Conservation (phyloP, 2,797 vertebrate species). For the Crocidura indochinensis region DNA sequence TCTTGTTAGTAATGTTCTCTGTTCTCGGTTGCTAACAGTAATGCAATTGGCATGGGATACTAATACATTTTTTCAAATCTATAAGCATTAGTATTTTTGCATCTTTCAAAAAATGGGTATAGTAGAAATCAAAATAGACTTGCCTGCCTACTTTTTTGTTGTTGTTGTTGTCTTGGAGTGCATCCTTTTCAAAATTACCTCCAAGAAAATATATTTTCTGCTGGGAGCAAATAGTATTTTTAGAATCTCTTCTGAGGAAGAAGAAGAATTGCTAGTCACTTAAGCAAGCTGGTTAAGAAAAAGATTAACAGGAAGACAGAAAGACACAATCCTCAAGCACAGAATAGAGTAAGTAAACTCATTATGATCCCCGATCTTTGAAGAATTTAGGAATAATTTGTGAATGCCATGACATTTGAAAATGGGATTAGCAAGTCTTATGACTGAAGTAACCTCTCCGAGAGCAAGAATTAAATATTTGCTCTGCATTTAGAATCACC, state of each 20-base stretch:
- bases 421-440: slow-evolving; percentile 85
- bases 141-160: slow-evolving; percentile 60
- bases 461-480: slow-evolving; percentile 83
- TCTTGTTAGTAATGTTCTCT: not conserved
- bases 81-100: slow-evolving; percentile 1
- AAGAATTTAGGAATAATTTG: slow-evolving; percentile 82
- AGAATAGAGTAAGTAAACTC: slow-evolving; percentile 70
- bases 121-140: not conserved
- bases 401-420: slow-evolving; percentile 84
- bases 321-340: slow-evolving; percentile 45
- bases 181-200: slow-evolving; percentile 25
- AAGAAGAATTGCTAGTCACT: slow-evolving; percentile 1
- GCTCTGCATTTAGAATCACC: slow-evolving; percentile 77
- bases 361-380: slow-evolving; percentile 63
- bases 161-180: not conserved
- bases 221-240: slow-evolving; percentile 45
- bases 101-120: slow-evolving; percentile 56
- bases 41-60: slow-evolving; percentile 13
- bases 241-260: not conserved
- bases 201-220: slow-evolving; percentile 52
- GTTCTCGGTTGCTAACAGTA: not conserved
- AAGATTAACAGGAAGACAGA: slow-evolving; percentile 69
- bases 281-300: slow-evolving; percentile 46
- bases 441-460: slow-evolving; percentile 81
- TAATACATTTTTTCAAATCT: slow-evolving; percentile 58